These are phyloP conservation scores for Hydractinia symbiolongicarpus DNA, from an alignment of 30 jellyfish, hydroid and myxozoan species.

Conservation along the genomic window DNA sequence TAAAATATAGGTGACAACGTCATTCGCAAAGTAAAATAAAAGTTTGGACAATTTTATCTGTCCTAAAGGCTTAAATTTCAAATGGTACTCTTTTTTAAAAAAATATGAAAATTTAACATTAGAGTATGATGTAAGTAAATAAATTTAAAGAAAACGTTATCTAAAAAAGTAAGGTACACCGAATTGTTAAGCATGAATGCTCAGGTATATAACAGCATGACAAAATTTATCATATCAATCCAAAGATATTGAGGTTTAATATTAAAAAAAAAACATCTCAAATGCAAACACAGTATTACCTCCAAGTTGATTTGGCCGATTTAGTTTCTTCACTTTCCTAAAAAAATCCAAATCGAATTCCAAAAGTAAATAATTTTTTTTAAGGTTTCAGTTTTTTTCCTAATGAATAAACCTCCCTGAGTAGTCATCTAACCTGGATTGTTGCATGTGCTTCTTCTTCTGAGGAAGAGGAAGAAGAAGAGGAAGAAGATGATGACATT, in stretches of 20 bases:
- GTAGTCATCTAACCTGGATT: neutral
- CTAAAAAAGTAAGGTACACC: neutral
- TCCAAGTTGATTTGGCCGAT: conserved; percentile 13
- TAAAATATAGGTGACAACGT: too few species aligned
- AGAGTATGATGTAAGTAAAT: too few species aligned
- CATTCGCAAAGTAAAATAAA: too few species aligned
- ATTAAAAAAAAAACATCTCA: neutral
- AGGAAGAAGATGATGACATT: neutral
- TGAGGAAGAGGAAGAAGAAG: neutral
- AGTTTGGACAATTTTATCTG: too few species aligned
- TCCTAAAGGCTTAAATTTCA: too few species aligned
- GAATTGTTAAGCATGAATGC: neutral
- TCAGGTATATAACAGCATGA: too few species aligned
- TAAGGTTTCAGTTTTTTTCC: neutral
- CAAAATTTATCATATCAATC: too few species aligned
- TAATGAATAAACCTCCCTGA: neutral
- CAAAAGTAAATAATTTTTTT: neutral
- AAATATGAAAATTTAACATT: too few species aligned
- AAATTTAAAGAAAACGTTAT: too few species aligned
- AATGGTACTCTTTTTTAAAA: too few species aligned
- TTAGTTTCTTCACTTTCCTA: neutral
- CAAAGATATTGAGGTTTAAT: neutral
- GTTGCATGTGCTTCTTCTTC: neutral
- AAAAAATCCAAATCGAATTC: neutral
- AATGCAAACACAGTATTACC: neutral